These are phyloP conservation scores for Drosophila greeni DNA, from an alignment of 2,888 invertebrate species.

Conservation along the genomic window DNA sequence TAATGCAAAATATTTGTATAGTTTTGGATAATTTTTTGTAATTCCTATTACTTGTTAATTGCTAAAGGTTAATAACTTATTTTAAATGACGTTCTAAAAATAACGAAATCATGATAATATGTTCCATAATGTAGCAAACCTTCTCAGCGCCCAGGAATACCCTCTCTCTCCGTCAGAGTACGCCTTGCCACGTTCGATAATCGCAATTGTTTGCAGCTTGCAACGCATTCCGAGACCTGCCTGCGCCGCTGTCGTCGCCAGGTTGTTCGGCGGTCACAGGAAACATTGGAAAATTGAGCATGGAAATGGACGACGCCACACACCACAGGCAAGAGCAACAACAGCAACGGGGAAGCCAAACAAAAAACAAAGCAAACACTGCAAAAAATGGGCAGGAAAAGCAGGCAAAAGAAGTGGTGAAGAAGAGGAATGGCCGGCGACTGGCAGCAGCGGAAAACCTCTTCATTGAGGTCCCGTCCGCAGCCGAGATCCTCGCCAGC, in stretches of 20 bases:
- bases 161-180: slow-evolving; percentile 4
- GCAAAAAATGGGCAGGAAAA: slow-evolving; percentile 17
- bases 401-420: slow-evolving; percentile 39
- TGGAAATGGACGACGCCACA: slow-evolving; percentile 70
- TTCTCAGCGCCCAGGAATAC: not conserved
- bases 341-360: slow-evolving; percentile 2
- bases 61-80: not conserved
- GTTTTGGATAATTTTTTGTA: too few relatives aligned
- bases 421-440: slow-evolving; percentile 52
- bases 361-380: slow-evolving; percentile 31
- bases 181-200: slow-evolving; percentile 62
- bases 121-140: not conserved
- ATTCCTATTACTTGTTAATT: too few relatives aligned
- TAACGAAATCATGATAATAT: not conserved
- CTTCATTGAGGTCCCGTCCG: slow-evolving; percentile 61
- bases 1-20: too few relatives aligned
- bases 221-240: slow-evolving; percentile 55
- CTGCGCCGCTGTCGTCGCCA: slow-evolving; percentile 35
- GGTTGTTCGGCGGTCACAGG: slow-evolving; percentile 65
- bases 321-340: slow-evolving; percentile 24
- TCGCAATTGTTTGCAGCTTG: slow-evolving; percentile 75
- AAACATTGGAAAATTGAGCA: slow-evolving; percentile 74
- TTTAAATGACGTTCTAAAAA: too few relatives aligned
- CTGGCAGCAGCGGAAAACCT: slow-evolving; percentile 68
- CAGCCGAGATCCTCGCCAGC: slow-evolving; percentile 17